Base-by-base conservation (phyloP, 2,797 vertebrate species). In the Antrozous pallidus region DNA sequence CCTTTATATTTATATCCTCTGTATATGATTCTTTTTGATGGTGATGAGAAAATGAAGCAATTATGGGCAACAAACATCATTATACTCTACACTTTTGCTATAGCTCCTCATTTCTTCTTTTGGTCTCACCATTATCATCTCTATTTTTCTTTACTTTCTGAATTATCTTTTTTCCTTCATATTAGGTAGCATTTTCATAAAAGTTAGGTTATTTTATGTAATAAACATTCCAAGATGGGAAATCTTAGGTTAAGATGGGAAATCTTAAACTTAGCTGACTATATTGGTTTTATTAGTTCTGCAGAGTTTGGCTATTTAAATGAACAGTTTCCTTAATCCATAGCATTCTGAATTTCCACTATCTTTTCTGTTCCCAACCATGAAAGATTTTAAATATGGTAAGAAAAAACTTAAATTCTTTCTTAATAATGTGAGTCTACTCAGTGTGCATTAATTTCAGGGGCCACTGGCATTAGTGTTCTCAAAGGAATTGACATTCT, bases 371-470 rank as follows among this genome's bases (percentile, higher is more conserved):
- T 87, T 89, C 82, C 45, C 22, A 2, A 47, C 12, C 28, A 24
- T 40, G 83, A 88, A 88, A 56, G 28, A 90, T 49, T 83, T 58
- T 49, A 84, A 97, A 84, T 45, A n/a, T 33, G 83, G 24, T 67
- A n/a, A 47, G 47, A 14, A 87, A 77, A 63, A 40, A 56, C 6
- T 51, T 45, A 78, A 61, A 73, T 69, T 71, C 2, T 51, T 70
- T 92, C 11, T 90, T 93, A 79, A 89, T 91, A 74, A 84, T 28
- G 9, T 18, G 54, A 61, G 24, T 83, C 12, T 83, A 79, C 12
- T 47, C 20, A 9, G 1, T 71, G 9, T 56, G 51, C 58, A 58
- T 71, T 86, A 51, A 93, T 91, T 95, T 93, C 84, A 86, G 63
- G 65, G 79, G 51, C 67, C 92, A 58, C 47, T 65, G n/a, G 17